Evolutionary conservation across 1,140 invertebrate genomes (phyloP), one percentile per base, ranked within the genome.

Genomic region (Battus philenor): DNA sequence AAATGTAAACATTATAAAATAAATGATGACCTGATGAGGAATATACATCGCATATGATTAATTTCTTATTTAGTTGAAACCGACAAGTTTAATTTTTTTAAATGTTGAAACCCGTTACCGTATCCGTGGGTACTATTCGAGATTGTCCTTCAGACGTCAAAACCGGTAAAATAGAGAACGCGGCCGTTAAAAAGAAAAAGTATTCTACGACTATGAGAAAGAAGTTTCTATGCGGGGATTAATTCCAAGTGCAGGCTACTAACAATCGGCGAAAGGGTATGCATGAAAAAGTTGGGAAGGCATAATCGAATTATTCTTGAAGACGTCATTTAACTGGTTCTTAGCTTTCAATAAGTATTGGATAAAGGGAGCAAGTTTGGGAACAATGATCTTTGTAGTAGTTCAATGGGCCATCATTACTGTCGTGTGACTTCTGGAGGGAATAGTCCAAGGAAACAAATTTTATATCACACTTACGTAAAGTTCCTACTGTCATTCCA

Each of bases 111-210:
- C 63, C 52, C 45, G 59, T 67, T 59, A 56, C 52, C 38, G 33
- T 34, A 47, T 55, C 55, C 46, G 39, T 50, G 44, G 39, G 39
- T 43, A 44, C 33, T 44, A 63, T 56, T 48, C 38, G 44, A 59
- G 58, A 64, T 56, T 51, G 59, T 66, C 62, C 63, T 66, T 62
- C 47, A 47, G 36, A 47, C 45, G 33, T 47, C 46, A 46, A 41
- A 47, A 50, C 52, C 65, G 59, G 63, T 67, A 67, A 60, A 57
- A 61, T 72, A 75, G 68, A 67, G 53, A 54, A 57, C 41, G 47
- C 67, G 55, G 59, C 54, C 66, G 64, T 48, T 31, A 36, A 50
- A 10, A 39, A 31, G n/a, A 43, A 47, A 45, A 45, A 32, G 34
- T 29, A 33, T 51, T 44, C 34, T 62, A 64, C 57, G 48, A 63